A percentile compares a stretch with the other conserved stretches of the same genome.
Evolutionary conservation across 2,113 vertebrate genomes (phyloP).

Genomic region (Phrynocephalus versicolor): DNA sequence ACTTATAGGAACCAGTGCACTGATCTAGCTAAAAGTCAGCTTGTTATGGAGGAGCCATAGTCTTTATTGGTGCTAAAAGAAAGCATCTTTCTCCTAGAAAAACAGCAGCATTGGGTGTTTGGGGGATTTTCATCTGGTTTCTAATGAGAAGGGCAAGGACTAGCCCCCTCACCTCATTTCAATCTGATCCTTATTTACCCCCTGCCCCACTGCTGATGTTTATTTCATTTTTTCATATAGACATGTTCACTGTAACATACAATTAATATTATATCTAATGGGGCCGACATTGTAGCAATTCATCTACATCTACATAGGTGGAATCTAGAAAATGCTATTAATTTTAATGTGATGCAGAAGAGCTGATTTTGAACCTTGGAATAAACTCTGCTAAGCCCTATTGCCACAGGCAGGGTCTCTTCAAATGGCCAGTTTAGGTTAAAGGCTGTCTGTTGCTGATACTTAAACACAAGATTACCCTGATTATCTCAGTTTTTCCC

Average conservation of each 20-base stretch:
- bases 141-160: neutral
- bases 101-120: neutral
- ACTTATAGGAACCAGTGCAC: neutral
- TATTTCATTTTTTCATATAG: neutral
- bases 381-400: neutral
- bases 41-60: neutral
- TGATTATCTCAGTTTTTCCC: neutral
- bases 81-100: neutral
- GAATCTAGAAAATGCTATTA: no score
- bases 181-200: neutral
- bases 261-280: no score
- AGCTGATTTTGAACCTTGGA: no score
- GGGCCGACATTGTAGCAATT: no score
- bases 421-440: no score
- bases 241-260: no score
- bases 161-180: no score
- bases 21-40: neutral
- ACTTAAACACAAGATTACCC: no score
- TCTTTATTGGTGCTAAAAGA: neutral
- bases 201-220: neutral
- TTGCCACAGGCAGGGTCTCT: no score
- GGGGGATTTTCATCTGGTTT: neutral
- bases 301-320: no score
- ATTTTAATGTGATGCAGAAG: no score
- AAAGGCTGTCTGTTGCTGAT: no score